Base-by-base conservation (phyloP, 2,797 vertebrate species). In the Arnoldichthys spilopterus region DNA sequence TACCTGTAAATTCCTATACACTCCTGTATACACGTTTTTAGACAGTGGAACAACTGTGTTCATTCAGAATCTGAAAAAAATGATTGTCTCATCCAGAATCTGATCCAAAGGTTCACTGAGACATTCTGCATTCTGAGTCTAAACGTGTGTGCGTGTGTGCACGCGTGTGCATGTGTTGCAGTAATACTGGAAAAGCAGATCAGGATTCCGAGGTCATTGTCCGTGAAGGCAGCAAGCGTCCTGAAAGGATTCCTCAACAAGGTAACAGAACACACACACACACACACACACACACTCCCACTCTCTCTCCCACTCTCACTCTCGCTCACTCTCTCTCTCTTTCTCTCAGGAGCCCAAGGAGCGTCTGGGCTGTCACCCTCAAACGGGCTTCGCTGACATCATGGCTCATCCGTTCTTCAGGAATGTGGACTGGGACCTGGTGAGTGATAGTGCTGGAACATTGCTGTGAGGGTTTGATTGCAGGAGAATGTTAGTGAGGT, bases 171-270 rank as follows among this genome's bases (percentile, higher is more conserved):
- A 8, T 37, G 34, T 37, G 34, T 20, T 87, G 43, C 88, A 99
- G 97, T 99, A 45, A 99, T 99, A 93, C 94, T 99, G 94, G 98
- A 99, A 93, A 99, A 99, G 90, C 97, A 98, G 92, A 99, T 99
- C 85, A 86, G 98, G 88, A 99, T 99, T 86, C 98, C 98, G 2
- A 95, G 98, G 78, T 99, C 98, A 15, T 91, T 99, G 84, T 99
- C 98, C 80, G 98, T 99, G 84, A 99, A 99, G 94, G 98, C 98
- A 61, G 97, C 98, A 86, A 98, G 97, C 80, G 97, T 99, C 77
- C 94, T 99, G 49, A 99, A 99, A 91, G 98, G 97, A 86, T 99
- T 99, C 89, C 97, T 99, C 77, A 98, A 98, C 91, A 99, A 99
- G 96, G 98, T 99, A 88, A 87, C 84, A 58, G 67, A 34, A 24